phyloP scores from a whole-genome alignment of 1,140 invertebrate species.

The Pygmarrhopalites habei region DNA sequence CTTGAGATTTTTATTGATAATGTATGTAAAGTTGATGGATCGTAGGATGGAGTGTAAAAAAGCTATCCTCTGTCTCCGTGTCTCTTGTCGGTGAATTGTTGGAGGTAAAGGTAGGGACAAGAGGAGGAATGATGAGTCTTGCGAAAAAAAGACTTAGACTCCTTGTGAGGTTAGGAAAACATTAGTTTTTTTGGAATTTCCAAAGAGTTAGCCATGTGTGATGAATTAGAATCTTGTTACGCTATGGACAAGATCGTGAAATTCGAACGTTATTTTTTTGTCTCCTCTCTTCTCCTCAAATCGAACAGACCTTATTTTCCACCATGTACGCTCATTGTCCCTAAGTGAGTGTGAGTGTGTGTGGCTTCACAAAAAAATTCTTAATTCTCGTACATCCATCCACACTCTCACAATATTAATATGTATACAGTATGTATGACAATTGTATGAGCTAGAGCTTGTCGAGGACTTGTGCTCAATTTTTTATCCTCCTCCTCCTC shows the following conservation, averaged over 20 bases:
- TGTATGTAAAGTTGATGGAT: neutral
- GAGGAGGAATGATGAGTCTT: neutral
- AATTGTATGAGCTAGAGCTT: too few relatives aligned
- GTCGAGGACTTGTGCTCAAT: too few relatives aligned
- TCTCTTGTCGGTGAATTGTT: neutral
- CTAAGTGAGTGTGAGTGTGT: too few relatives aligned
- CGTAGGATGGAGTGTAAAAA: neutral
- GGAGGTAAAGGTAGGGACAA: neutral
- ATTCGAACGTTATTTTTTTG: slow-evolving; percentile 26
- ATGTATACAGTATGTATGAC: too few relatives aligned
- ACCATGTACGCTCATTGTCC: too few relatives aligned
- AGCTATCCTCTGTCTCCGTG: neutral
- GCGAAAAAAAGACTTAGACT: slow-evolving; percentile 29
- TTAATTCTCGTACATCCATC: too few relatives aligned
- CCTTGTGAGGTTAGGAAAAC: slow-evolving; percentile 31
- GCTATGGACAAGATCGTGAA: slow-evolving; percentile 37
- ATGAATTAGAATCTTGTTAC: slow-evolving; percentile 40
- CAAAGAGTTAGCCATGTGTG: slow-evolving; percentile 35
- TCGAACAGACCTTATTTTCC: neutral
- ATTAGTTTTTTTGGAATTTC: slow-evolving; percentile 32
- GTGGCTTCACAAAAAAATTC: too few relatives aligned
- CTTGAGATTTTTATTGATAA: too few relatives aligned
- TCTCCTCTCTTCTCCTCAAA: neutral
- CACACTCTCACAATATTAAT: too few relatives aligned
- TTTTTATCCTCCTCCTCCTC: too few relatives aligned